Evolutionary conservation across 2,888 invertebrate species (phyloP), one percentile per base, ranked within the genome.

Genomic region (Acrocyrtus sp.): DNA sequence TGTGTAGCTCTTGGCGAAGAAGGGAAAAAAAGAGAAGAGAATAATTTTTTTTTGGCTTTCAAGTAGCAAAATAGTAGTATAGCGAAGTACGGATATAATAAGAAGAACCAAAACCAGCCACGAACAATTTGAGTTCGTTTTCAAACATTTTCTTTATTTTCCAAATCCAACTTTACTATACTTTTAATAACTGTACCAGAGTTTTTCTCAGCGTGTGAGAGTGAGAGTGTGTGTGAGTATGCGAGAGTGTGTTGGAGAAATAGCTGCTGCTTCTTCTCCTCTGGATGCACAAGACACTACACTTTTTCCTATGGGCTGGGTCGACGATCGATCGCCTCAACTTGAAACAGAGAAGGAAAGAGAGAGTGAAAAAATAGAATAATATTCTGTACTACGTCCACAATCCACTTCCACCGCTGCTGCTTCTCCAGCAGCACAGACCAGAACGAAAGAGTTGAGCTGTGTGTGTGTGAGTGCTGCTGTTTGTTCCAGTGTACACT

Each of bases 251-350:
- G 10, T 60, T 29, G 17, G 47, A 21, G 24, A 15, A 19, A 27
- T n/a, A 8, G 22, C 5, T 22, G 56, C 56, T 53, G 48, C 61
- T 61, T 61, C 48, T 34, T 29, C 22, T 61, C 29, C 48, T 4
- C 65, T 65, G 58, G 51, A 67, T 56, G n/a, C n/a, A 57, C 47
- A 27, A 60, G 53, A 57, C 54, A 56, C 43, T 22, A 65, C 54
- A 51, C 43, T 62, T 56, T 74, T 76, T 74, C 76, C 76, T 63
- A 76, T 76, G 76, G 76, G 76, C 48, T 76, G 76, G 76, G 76
- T 74, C 76, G 65, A 65, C 70, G 74, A 76, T 76, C 76, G 76
- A 76, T 76, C 74, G 75, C 51, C 29, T 56, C 17, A 54, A 27
- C 41, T 56, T 57, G 57, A 57, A 57, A 57, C 41, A 17, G n/a